phyloP scores from a whole-genome alignment of 2,113 vertebrate genomes.

The Mionectes macconnelli region DNA sequence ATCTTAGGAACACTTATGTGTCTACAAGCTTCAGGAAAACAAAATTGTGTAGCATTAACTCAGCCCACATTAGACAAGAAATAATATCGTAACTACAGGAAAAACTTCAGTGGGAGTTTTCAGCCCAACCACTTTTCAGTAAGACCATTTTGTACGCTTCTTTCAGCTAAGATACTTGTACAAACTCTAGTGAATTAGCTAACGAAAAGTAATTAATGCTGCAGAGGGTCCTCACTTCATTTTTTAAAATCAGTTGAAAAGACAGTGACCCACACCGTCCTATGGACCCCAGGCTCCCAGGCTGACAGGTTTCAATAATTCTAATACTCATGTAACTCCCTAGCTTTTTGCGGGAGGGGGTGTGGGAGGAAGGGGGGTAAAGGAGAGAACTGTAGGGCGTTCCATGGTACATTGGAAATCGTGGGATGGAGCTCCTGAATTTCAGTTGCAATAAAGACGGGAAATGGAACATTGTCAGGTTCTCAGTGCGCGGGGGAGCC shows the following conservation, averaged over 20 bases:
- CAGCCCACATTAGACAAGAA: not conserved
- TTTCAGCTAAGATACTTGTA: not conserved
- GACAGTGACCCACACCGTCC: not conserved
- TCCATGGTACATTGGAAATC: accelerated
- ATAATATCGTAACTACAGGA: not conserved
- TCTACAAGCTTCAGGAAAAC: not conserved
- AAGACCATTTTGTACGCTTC: not conserved
- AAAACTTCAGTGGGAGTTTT: not conserved
- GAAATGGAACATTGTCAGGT: accelerated
- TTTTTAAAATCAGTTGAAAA: not conserved
- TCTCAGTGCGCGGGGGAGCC: accelerated
- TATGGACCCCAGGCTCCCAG: not conserved
- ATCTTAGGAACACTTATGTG: not conserved
- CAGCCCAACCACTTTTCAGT: accelerated
- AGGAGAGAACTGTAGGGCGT: too few species aligned
- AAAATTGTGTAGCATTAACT: not conserved
- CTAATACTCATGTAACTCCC: not conserved
- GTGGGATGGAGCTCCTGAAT: not conserved
- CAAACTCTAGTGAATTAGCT: not conserved
- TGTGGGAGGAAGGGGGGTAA: not conserved
- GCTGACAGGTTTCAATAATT: not conserved
- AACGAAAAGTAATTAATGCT: not conserved
- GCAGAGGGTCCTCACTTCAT: not conserved
- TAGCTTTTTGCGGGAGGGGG: accelerated
- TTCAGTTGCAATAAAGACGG: accelerated